phyloP scores from a whole-genome alignment of 2,113 vertebrate species.

The Fregetta grallaria region DNA sequence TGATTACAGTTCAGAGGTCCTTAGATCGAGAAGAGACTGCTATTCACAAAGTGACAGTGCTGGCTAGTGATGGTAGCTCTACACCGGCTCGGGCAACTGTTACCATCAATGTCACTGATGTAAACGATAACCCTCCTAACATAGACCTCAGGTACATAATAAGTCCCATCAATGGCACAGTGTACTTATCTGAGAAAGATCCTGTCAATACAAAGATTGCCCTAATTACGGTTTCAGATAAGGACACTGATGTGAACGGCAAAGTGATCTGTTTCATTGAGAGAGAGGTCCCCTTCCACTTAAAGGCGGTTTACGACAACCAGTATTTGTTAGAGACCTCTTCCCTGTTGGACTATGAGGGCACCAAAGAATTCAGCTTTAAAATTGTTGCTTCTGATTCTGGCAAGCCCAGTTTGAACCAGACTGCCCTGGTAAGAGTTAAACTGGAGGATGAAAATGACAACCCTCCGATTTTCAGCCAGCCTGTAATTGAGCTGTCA shows the following conservation, averaged over 20 bases:
- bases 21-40: conserved; percentile 96
- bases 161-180: conserved; percentile 97
- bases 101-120: conserved; percentile 97
- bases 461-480: conserved; percentile 97
- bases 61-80: conserved; percentile 97
- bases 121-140: conserved; percentile 98
- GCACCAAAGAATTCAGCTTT: conserved; percentile 99
- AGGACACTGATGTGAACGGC: conserved; percentile 98
- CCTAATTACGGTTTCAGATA: conserved; percentile 97
- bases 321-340: conserved; percentile 98
- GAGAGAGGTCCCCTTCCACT: conserved; percentile 95
- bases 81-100: conserved; percentile 92
- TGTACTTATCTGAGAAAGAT: conserved; percentile 98
- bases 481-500: conserved; percentile 97
- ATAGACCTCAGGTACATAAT: conserved; percentile 99
- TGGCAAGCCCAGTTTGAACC: conserved; percentile 96
- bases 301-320: conserved; percentile 98
- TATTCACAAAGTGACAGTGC: conserved; percentile 94
- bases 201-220: conserved; percentile 98
- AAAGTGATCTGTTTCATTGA: conserved; percentile 99
- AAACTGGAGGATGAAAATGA: conserved; percentile 98
- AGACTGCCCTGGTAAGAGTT: conserved; percentile 95
- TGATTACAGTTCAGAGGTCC: conserved; percentile 94
- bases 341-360: conserved; percentile 95
- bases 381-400: conserved; percentile 98